Percentiles rank a stretch among this genome's conserved stretches.
Evolutionary conservation across 2,888 invertebrate species (phyloP).

Genomic region (Apeira syringaria): DNA sequence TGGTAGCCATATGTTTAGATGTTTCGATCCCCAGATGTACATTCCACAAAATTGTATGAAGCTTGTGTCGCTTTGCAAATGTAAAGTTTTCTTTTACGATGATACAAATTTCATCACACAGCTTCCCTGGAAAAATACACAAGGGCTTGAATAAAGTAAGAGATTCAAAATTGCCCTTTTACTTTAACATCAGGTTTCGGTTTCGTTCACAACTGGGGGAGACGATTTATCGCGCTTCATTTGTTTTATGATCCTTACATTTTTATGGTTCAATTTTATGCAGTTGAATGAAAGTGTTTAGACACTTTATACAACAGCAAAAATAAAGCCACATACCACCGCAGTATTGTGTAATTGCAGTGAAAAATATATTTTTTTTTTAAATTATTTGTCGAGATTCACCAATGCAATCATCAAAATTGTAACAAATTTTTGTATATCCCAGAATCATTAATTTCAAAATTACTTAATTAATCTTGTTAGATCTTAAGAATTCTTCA

Average conservation of each 20-base stretch:
- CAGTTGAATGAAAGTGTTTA: too few relatives aligned
- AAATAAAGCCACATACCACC: too few relatives aligned
- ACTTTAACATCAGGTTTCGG: background rate
- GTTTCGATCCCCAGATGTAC: constrained; percentile 28
- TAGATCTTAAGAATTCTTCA: too few relatives aligned
- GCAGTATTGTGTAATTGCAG: too few relatives aligned
- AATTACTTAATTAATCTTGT: too few relatives aligned
- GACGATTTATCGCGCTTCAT: background rate
- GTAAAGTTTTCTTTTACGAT: constrained; percentile 23
- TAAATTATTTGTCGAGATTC: too few relatives aligned
- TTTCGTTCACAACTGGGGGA: background rate
- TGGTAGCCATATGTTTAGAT: constrained; percentile 15
- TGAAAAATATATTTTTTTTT: too few relatives aligned
- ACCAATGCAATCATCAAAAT: too few relatives aligned
- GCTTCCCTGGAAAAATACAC: constrained; percentile 3
- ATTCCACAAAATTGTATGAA: constrained; percentile 26
- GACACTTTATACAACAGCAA: too few relatives aligned
- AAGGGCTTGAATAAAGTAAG: constrained; percentile 6
- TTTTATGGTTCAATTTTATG: too few relatives aligned
- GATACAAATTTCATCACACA: constrained; percentile 15
- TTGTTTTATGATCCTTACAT: background rate
- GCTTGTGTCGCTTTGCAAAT: constrained; percentile 21
- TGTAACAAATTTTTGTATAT: too few relatives aligned
- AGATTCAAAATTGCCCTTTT: constrained; percentile 5
- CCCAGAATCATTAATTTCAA: too few relatives aligned